phyloP scores from a whole-genome alignment of 1,140 invertebrate species.

The Semibalanus balanoides region DNA sequence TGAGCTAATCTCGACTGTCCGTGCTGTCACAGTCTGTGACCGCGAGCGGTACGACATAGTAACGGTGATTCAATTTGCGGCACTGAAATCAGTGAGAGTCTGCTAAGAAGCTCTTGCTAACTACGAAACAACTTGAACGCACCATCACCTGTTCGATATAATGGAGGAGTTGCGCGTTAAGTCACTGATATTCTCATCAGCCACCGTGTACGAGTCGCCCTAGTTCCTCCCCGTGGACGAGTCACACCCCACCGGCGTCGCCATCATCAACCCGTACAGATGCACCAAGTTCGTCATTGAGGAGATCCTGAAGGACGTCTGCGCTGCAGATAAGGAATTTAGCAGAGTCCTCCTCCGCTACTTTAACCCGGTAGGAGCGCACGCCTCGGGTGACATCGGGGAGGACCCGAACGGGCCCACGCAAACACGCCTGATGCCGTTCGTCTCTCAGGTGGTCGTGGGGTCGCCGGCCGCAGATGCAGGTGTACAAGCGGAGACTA shows the following conservation, averaged over 20 bases:
- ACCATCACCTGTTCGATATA: conserved; percentile 80
- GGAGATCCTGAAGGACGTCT: conserved; percentile 74
- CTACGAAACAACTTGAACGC: conserved; percentile 81
- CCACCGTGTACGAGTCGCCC: conserved; percentile 88
- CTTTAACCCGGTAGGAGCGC: conserved; percentile 97
- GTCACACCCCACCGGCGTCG: conserved; percentile 37
- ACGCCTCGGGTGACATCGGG: conserved; percentile 80
- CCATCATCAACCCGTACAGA: conserved; percentile 49
- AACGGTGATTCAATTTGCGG: conserved; percentile 95
- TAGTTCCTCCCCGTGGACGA: conserved; percentile 64
- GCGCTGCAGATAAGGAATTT: conserved; percentile 44
- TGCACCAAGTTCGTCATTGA: conserved; percentile 87
- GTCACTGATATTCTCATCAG: conserved; percentile 83
- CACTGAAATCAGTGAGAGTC: conserved; percentile 97
- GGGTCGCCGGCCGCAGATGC: conserved; percentile 59
- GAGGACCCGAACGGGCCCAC: conserved; percentile 89
- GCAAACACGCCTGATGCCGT: conserved; percentile 97
- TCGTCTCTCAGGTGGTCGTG: conserved; percentile 73
- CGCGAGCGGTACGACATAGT: conserved; percentile 42
- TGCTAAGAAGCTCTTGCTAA: conserved; percentile 71
- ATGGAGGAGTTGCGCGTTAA: conserved; percentile 57
- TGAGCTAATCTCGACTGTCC: no score
- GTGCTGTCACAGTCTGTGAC: no score
- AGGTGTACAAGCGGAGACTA: conserved; percentile 89
- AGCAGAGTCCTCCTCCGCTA: conserved; percentile 70